A percentile compares a stretch with the other conserved stretches of the same genome.
These are phyloP conservation scores for Sericinus montela DNA, from an alignment of 2,888 invertebrate genomes.

Conservation along the genomic window DNA sequence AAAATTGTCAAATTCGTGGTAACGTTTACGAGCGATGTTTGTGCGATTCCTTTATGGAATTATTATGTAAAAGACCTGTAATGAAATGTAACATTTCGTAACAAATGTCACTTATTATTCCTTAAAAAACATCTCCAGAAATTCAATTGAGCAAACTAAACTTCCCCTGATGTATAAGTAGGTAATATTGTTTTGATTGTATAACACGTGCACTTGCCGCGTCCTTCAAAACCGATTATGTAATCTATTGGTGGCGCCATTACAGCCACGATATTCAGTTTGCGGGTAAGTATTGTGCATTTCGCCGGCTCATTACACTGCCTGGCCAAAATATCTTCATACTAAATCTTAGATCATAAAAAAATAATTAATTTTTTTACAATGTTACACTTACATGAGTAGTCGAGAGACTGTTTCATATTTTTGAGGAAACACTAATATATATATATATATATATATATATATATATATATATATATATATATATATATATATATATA, in stretches of 20 bases:
- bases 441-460: too few relatives aligned
- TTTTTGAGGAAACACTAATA: too few relatives aligned
- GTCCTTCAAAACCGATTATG: conserved; percentile 38
- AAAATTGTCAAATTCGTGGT: conserved; percentile 17
- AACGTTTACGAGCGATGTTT: conserved; percentile 9
- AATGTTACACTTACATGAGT: too few relatives aligned
- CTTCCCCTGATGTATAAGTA: conserved; percentile 30
- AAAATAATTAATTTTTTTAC: too few relatives aligned
- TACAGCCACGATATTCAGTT: conserved; percentile 24
- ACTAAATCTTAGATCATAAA: too few relatives aligned
- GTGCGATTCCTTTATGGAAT: conserved; percentile 30
- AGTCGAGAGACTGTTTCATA: too few relatives aligned
- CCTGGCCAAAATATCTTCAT: background rate
- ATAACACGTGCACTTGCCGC: conserved; percentile 44
- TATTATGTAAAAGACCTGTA: conserved; percentile 39
- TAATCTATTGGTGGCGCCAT: conserved; percentile 25
- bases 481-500: too few relatives aligned
- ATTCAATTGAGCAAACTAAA: conserved; percentile 32
- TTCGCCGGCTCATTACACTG: conserved; percentile 10
- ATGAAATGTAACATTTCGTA: conserved; percentile 35
- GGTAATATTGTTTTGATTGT: conserved; percentile 33
- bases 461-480: too few relatives aligned
- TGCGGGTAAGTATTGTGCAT: conserved; percentile 26
- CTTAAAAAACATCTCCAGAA: conserved; percentile 32
- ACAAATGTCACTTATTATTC: conserved; percentile 35